Evolutionary conservation across 2,797 vertebrate genomes (phyloP).

Genomic region (Typhlichthys subterraneus): DNA sequence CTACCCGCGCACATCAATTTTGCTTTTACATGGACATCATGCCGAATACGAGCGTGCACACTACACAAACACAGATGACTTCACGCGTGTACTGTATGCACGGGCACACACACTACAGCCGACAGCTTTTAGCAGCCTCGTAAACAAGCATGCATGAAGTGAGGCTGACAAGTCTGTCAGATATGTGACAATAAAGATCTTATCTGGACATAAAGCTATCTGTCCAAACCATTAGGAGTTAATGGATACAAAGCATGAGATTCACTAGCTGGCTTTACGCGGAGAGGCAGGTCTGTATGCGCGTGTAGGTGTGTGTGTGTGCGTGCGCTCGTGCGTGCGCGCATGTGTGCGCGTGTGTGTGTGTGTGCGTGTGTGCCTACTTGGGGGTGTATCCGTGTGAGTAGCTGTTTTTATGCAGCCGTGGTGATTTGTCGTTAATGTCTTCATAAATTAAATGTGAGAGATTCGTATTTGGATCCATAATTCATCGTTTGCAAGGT

Average conservation of each 20-base stretch:
- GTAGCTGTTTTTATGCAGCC: not conserved
- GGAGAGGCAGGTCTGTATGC: not conserved
- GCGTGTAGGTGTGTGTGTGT: not conserved
- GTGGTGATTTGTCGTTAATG: not conserved
- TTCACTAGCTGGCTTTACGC: not conserved
- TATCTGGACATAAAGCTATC: constrained; percentile 63
- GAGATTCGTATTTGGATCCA: not conserved
- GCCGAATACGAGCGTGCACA: not conserved
- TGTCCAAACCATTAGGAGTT: constrained; percentile 57
- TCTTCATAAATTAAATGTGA: constrained; percentile 5
- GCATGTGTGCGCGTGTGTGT: too few species aligned
- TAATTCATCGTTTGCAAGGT: constrained; percentile 2
- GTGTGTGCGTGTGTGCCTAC: not conserved
- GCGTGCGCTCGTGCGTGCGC: too few species aligned
- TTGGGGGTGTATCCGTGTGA: not conserved
- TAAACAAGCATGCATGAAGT: constrained; percentile 44
- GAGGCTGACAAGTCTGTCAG: constrained; percentile 48
- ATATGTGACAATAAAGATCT: constrained; percentile 65
- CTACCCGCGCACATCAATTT: not conserved
- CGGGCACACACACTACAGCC: constrained; percentile 5
- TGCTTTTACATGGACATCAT: too few species aligned
- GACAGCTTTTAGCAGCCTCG: constrained; percentile 48
- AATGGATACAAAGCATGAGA: constrained; percentile 24
- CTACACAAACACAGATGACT: not conserved
- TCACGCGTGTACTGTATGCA: not conserved